phyloP scores from a whole-genome alignment of 1,140 invertebrate genomes.

The Polyergus mexicanus region DNA sequence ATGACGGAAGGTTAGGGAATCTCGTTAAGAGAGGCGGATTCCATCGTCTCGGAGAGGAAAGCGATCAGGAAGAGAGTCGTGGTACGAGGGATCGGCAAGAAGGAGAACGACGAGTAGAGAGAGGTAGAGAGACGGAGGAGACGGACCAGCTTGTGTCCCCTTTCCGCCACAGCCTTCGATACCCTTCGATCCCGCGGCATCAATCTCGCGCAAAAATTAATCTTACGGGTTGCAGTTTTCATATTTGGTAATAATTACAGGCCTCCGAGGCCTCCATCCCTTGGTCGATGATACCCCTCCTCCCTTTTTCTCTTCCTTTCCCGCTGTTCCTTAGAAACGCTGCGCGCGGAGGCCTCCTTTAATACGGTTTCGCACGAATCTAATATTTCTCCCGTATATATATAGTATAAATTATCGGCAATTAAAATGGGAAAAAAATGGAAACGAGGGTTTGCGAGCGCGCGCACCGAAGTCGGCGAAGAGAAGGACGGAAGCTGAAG shows the following conservation, averaged over 20 bases:
- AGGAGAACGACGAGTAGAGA: neutral
- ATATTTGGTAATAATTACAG: constrained; percentile 87
- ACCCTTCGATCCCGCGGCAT: constrained; percentile 84
- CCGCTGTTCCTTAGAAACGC: constrained; percentile 2
- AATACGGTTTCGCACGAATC: constrained; percentile 87
- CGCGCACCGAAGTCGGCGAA: neutral
- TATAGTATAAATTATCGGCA: constrained; percentile 85
- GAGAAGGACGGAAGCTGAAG: constrained; percentile 42
- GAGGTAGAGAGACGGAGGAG: neutral
- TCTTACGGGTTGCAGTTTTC: constrained; percentile 82
- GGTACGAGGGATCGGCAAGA: neutral
- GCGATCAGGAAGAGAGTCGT: neutral
- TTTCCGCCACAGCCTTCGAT: constrained; percentile 69
- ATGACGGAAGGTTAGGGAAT: constrained; percentile 84
- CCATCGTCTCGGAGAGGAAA: constrained; percentile 73
- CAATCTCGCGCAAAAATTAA: constrained; percentile 85
- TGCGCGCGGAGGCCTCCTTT: constrained; percentile 72
- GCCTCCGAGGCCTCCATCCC: constrained; percentile 72
- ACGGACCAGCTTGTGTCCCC: constrained; percentile 54
- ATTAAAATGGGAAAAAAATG: constrained; percentile 84
- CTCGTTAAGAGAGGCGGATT: constrained; percentile 85
- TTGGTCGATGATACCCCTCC: constrained; percentile 47
- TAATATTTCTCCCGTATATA: constrained; percentile 82
- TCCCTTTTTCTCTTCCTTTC: neutral
- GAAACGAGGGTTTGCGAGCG: constrained; percentile 63